Evolutionary conservation across 2,113 vertebrate genomes (phyloP), one percentile per base, ranked within the genome.

Genomic region (Cyanocitta stelleri): DNA sequence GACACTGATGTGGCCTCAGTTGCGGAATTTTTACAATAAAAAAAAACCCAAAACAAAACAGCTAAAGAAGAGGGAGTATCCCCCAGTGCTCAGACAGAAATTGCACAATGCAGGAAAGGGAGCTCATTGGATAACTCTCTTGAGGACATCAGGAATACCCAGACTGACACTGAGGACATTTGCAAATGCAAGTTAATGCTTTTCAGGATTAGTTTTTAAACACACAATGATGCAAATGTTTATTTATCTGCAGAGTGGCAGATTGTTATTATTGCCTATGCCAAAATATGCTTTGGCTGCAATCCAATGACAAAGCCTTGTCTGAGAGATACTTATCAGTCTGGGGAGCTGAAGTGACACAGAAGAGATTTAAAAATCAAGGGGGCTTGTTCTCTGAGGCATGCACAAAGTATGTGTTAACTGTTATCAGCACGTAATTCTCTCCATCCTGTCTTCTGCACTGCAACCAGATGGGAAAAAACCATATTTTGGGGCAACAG

Each of bases 201-300:
- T 93, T 92, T 93, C 86, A 95, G 95, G 86, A 94, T 96, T 95
- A 95, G 79, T 92, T 92, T 96, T 96, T 95, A 93, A 94, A 89
- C 79, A 94, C 59, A 94, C 62, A 89, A 69, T 82, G 88, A 87
- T 94, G 88, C 61, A 94, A 96, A 85, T 75, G 81, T 93, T 96
- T 90, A 92, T 89, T 95, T 95, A 91, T 95, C 81, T 35, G 0
- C 61, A 51, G 67, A 94, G 93, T 52, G 74, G 67, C 86, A 94
- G 92, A 96, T 94, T 88, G 92, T 91, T 94, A 81, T 77, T n/a
- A 79, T 30, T 87, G 77, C 14, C 5, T 64, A 46, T 2, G 56
- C 93, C 92, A 93, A 89, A 96, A 96, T 87, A 90, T 61, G 78
- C 85, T 92, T 96, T 95, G 93, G 89, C 74, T 10, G 0, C 89